Evolutionary conservation across 1,140 invertebrate genomes (phyloP).

Genomic region (Aphidius ervi): DNA sequence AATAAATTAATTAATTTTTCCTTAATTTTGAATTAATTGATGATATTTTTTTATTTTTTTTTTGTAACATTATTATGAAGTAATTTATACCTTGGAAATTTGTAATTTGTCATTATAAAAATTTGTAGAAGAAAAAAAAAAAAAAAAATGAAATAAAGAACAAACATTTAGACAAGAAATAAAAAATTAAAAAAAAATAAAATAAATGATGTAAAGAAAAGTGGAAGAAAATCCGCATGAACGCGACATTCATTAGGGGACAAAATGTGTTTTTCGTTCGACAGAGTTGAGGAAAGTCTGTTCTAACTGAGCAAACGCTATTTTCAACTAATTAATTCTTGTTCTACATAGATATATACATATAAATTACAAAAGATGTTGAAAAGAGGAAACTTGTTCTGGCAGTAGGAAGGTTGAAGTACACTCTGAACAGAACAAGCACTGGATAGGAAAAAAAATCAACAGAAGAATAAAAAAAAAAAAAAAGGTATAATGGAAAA

Average conservation of each 20-base stretch:
- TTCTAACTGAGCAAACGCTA: conserved; percentile 12
- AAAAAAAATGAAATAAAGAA: neutral
- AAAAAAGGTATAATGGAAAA: too few relatives aligned
- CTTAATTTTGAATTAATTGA: too few relatives aligned
- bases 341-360: conserved; percentile 5
- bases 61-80: too few relatives aligned
- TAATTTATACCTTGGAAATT: too few relatives aligned
- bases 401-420: too few relatives aligned
- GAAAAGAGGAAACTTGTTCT: neutral
- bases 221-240: neutral
- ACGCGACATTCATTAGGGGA: neutral
- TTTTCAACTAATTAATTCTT: conserved; percentile 26
- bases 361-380: conserved; percentile 3
- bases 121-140: neutral
- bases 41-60: too few relatives aligned
- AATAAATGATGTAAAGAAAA: neutral
- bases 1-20: too few relatives aligned
- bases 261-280: conserved; percentile 10
- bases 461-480: too few relatives aligned
- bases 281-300: conserved; percentile 22
- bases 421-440: too few relatives aligned
- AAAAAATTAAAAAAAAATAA: neutral
- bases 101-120: too few relatives aligned
- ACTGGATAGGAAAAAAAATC: too few relatives aligned
- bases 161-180: neutral